Evolutionary conservation across 1,140 invertebrate genomes (phyloP).

Genomic region (Zophobas atratus): DNA sequence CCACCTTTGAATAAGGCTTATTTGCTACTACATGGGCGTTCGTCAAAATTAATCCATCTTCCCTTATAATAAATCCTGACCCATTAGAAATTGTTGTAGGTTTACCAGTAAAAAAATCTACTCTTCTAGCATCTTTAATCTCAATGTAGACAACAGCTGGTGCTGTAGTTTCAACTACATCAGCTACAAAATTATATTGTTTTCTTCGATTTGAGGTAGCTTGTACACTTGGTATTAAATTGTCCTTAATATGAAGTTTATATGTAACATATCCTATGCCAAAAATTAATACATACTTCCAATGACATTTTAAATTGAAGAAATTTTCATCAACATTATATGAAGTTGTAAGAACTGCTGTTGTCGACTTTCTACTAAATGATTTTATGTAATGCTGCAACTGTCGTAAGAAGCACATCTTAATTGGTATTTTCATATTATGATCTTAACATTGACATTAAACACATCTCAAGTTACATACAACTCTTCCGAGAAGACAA

Average conservation of each 20-base stretch:
- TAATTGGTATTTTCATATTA: too few species aligned
- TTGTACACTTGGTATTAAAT: constrained; percentile 51
- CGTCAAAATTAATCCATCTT: constrained; percentile 92
- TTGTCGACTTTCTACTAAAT: too few species aligned
- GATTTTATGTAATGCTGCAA: too few species aligned
- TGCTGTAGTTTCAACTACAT: constrained; percentile 87
- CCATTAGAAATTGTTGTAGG: constrained; percentile 83
- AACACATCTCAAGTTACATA: too few species aligned
- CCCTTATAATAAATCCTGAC: constrained; percentile 91
- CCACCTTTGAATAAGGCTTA: constrained; percentile 79
- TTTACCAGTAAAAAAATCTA: constrained; percentile 75
- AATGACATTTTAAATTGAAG: neutral
- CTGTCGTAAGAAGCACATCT: too few species aligned
- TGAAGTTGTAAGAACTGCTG: neutral
- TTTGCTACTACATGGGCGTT: constrained; percentile 95
- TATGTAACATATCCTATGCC: constrained; percentile 55
- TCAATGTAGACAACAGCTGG: constrained; percentile 92
- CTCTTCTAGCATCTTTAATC: constrained; percentile 79
- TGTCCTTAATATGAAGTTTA: constrained; percentile 46
- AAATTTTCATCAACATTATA: neutral
- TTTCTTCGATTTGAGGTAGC: constrained; percentile 54
- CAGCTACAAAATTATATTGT: constrained; percentile 88
- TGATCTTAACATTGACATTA: too few species aligned
- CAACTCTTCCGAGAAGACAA: too few species aligned
- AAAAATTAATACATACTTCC: constrained; percentile 45